phyloP scores from a whole-genome alignment of 1,140 invertebrate species.

The Littorina saxatilis region DNA sequence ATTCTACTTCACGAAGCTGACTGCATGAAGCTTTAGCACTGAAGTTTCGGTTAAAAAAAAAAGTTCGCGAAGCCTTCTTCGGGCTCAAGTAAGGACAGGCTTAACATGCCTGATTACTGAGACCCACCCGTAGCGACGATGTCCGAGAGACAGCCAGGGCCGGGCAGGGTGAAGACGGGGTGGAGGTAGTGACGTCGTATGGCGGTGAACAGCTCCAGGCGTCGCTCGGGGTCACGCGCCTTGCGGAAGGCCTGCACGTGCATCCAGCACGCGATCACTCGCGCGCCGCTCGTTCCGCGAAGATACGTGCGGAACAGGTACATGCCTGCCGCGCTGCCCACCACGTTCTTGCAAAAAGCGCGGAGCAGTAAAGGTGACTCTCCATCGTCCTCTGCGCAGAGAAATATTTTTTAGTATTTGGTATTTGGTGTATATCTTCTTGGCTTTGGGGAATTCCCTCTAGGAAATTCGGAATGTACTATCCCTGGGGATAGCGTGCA shows the following conservation, averaged over 20 bases:
- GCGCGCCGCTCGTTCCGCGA: constrained; percentile 23
- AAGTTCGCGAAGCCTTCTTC: no score
- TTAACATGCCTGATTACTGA: no score
- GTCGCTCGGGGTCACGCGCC: not conserved
- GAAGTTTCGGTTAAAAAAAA: no score
- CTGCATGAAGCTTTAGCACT: no score
- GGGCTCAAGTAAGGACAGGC: no score
- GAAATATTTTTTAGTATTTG: no score
- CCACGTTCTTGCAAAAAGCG: constrained; percentile 27
- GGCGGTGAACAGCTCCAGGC: not conserved
- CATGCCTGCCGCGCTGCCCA: constrained; percentile 36
- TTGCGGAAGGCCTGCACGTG: constrained; percentile 33
- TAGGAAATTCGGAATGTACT: no score
- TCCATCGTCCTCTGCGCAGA: no score
- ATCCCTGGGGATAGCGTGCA: no score
- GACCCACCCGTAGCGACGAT: constrained; percentile 13
- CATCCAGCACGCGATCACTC: constrained; percentile 39
- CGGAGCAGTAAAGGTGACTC: not conserved
- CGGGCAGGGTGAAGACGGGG: not conserved
- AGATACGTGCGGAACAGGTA: constrained; percentile 34
- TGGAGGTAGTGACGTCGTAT: constrained; percentile 14
- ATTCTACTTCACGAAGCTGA: no score
- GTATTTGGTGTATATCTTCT: no score
- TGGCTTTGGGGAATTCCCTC: no score
- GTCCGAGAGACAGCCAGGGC: not conserved